These are phyloP conservation scores for Spilogale gracilis DNA, from an alignment of 2,113 vertebrate genomes.

Conservation along the genomic window DNA sequence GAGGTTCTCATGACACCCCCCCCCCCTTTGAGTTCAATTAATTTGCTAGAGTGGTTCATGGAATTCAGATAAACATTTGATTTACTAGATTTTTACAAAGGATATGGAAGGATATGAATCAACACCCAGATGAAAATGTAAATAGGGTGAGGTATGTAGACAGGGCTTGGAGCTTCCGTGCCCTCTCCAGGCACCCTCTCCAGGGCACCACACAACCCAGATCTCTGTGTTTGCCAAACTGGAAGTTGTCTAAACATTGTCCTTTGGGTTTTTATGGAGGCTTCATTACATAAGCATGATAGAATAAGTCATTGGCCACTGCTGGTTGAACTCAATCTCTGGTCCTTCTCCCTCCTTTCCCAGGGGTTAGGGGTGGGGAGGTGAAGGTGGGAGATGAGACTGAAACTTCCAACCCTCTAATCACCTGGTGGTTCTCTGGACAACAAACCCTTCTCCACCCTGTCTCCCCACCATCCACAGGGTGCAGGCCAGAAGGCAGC, in stretches of 20 bases:
- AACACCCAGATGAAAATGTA: not conserved
- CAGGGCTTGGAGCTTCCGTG: not conserved
- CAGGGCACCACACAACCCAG: not conserved
- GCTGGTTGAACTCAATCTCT: not conserved
- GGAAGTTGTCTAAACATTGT: not conserved
- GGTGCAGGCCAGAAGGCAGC: not conserved
- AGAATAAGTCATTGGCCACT: not conserved
- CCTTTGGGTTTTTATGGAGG: not conserved
- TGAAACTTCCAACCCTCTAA: not conserved
- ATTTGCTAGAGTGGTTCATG: not conserved
- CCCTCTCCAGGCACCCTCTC: not conserved
- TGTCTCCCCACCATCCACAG: not conserved
- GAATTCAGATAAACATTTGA: not conserved
- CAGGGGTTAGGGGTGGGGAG: not conserved
- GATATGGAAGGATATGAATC: not conserved
- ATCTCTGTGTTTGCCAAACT: not conserved
- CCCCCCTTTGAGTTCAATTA: not conserved
- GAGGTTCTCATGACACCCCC: not conserved
- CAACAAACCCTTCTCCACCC: not conserved
- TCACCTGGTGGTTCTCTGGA: not conserved
- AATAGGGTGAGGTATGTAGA: not conserved
- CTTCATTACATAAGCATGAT: not conserved
- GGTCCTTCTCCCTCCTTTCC: not conserved
- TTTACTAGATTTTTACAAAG: not conserved
- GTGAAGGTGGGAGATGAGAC: not conserved